Base-by-base conservation (phyloP, 1,140 invertebrate species). In the Drosophila leontia region DNA sequence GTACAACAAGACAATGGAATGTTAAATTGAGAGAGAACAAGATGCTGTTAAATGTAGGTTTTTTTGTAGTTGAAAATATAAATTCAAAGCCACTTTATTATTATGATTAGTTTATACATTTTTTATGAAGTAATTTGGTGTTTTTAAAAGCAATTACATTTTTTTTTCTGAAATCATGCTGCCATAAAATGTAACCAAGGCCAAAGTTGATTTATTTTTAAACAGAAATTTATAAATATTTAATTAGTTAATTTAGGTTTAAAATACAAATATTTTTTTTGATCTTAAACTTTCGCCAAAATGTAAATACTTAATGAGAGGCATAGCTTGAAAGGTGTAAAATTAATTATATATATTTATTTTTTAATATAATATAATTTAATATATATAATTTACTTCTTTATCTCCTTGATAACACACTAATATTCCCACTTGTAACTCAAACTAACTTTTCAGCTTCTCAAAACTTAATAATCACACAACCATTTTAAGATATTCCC, bases 401-500 rank as follows among this genome's bases (percentile, higher is more conserved):
- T 34, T 34, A 34, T 41, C 3, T 15, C 1, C 7, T 26, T 26
- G 26, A 13, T 48, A 29, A 37, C 51, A 23, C 51, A 23, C 34
- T 53, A 3, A 37, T 6, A 15, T 3, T 19, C 17, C 12, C 19
- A 19, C 19, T 19, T 19, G 19, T 19, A 19, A 19, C 23, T 15
- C 17, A 29, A 77, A 80, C 67, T 64, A 56, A 75, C 51, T 67
- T 35, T 11, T 23, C 35, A 64, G 23, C 17, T 9, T 26, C 8
- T 56, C 8, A 15, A 12, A 32, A 58, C 51, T 58, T 26, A 9
- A n/a, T 29, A 26, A 15, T 23, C 35, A 13, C 5, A 51, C n/a
- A 35, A 15, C 17, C 19, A 42, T 42, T 42, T 59, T 59, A 65
- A 65, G 69, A 58, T 78, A 86, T 85, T 70, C 84, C 61, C 79